These are phyloP conservation scores for Rhingia campestris DNA, from an alignment of 2,888 invertebrate genomes.

Conservation along the genomic window DNA sequence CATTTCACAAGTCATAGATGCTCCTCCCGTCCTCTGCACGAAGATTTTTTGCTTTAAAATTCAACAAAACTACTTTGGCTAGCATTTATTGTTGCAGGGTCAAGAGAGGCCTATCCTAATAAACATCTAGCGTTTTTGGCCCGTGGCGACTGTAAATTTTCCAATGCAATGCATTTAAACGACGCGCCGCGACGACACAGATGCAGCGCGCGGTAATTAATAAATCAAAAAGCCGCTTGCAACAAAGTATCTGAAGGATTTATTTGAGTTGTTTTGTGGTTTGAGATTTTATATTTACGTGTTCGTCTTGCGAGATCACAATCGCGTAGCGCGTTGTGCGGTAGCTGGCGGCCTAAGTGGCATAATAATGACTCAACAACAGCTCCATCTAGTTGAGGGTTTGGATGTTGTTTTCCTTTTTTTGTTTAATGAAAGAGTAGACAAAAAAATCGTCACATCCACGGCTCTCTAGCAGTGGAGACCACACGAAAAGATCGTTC, in stretches of 20 bases:
- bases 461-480: conserved; percentile 9
- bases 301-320: conserved; percentile 46
- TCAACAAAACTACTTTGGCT: conserved; percentile 30
- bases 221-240: conserved; percentile 68
- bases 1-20: conserved; percentile 2
- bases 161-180: conserved; percentile 18
- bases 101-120: conserved; percentile 32
- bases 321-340: conserved; percentile 68
- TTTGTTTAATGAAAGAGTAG: conserved; percentile 8
- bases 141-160: conserved; percentile 26
- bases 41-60: neutral
- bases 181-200: conserved; percentile 8
- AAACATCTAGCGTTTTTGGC: conserved; percentile 31
- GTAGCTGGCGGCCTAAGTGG: conserved; percentile 68
- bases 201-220: conserved; percentile 63
- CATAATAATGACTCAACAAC: conserved; percentile 73
- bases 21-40: neutral
- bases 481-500: conserved; percentile 67
- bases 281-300: conserved; percentile 53
- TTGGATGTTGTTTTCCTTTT: conserved; percentile 26
- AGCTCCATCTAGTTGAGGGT: conserved; percentile 65
- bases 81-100: conserved; percentile 49
- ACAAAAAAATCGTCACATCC: conserved; percentile 42
- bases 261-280: conserved; percentile 47
- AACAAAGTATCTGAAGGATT: conserved; percentile 67